phyloP scores from a whole-genome alignment of 2,888 invertebrate species.

The Mylabris sibirica region DNA sequence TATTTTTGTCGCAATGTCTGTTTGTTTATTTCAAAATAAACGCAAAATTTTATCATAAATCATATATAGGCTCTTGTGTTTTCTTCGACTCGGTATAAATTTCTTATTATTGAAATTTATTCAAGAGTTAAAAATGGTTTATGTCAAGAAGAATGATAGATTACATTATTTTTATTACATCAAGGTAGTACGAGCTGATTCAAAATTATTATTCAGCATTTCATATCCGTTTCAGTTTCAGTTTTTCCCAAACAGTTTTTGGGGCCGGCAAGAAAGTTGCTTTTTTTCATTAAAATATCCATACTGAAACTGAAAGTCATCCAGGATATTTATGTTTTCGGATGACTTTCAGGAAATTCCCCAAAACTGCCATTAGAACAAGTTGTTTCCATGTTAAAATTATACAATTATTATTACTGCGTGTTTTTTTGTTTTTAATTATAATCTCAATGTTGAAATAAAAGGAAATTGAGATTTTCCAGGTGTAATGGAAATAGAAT shows the following conservation, averaged over 20 bases:
- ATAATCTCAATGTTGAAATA: background rate
- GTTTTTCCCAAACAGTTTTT: background rate
- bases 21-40: background rate
- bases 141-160: slow-evolving; percentile 9
- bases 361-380: background rate
- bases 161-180: slow-evolving; percentile 10
- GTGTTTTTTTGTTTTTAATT: background rate
- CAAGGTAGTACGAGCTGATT: background rate
- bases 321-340: background rate
- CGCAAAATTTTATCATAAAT: slow-evolving; percentile 3
- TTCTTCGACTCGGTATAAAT: background rate
- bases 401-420: background rate
- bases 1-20: background rate
- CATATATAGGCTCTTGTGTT: slow-evolving; percentile 1
- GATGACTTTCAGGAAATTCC: background rate
- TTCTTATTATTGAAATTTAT: slow-evolving; percentile 14
- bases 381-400: background rate
- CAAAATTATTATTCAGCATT: slow-evolving; percentile 10
- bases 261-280: background rate
- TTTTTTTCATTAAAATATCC: background rate
- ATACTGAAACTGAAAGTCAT: background rate
- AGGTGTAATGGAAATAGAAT: slow-evolving; percentile 22
- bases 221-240: slow-evolving; percentile 11
- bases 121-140: slow-evolving; percentile 12
- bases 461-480: slow-evolving; percentile 15